phyloP scores from a whole-genome alignment of 2,113 vertebrate genomes.

The Heterocephalus glaber region DNA sequence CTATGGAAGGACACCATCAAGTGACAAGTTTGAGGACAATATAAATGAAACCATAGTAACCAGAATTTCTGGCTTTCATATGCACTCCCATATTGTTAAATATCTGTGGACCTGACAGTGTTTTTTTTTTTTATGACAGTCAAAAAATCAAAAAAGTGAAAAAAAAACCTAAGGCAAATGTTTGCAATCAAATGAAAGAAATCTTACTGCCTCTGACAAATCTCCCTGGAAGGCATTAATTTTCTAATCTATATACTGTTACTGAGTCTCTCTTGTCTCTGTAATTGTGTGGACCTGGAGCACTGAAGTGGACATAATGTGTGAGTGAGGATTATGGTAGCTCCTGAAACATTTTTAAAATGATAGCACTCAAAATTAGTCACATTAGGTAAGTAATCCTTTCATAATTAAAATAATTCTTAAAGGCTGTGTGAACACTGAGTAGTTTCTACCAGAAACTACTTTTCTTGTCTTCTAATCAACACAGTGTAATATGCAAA shows the following conservation, averaged over 20 bases:
- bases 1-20: neutral
- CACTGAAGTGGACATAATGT: neutral
- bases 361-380: neutral
- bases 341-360: neutral
- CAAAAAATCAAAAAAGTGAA: neutral
- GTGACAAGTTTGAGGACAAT: neutral
- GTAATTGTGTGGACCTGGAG: neutral
- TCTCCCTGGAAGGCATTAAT: neutral
- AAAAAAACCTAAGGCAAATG: neutral
- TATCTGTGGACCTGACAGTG: neutral
- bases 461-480: neutral
- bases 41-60: neutral
- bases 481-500: neutral
- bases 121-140: constrained; percentile 21
- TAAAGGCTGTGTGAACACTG: neutral
- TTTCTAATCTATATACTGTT: neutral
- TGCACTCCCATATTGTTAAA: neutral
- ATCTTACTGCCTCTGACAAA: neutral
- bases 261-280: neutral
- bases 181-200: constrained; percentile 15
- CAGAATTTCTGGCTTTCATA: neutral
- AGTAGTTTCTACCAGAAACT: neutral
- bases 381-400: neutral
- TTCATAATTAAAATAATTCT: constrained; percentile 34
- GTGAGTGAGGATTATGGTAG: neutral